Evolutionary conservation across 2,888 invertebrate species (phyloP), one percentile per base, ranked within the genome.

Genomic region (Gandaritis pyraliata): DNA sequence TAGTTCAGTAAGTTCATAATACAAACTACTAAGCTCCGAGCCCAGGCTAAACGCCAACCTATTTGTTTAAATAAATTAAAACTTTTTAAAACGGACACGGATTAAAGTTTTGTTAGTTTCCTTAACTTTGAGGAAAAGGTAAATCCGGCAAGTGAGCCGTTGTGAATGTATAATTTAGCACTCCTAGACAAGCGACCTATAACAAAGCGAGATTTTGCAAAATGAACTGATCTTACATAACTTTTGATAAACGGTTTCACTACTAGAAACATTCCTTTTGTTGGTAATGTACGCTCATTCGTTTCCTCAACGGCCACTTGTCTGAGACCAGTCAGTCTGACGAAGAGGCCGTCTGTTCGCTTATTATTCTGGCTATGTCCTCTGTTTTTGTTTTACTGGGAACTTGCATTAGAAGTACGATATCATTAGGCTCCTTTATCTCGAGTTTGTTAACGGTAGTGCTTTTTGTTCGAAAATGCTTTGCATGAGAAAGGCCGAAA

Each of bases 341-440:
- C 39, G 29, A 15, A 55, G 45, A 12, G 38, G 33, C 48, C 45
- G 56, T 54, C 53, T 29, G 38, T 51, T 43, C 30, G 39, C 39
- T 64, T 64, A 45, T 59, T 48, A 64, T 64, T 59, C 64, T 18
- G 52, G 43, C 23, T 23, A 39, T 47, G 59, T 64, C 41, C 43
- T n/a, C 50, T 56, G 59, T 52, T 64, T 61, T 64, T 64, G 59
- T 64, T 64, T 56, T 41, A 56, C 51, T 43, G 43, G 47, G n/a
- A 58, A 58, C 58, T 61, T 51, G 55, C 58, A 58, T 63, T 55
- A 50, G 4, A 51, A 49, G 59, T 56, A 49, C 52, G 51, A 56
- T 49, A 59, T 64, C 48, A 64, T 59, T 59, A 64, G 56, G 64
- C 56, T 56, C 64, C 59, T 55, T 63, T 59, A 58, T 63, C 33